phyloP scores from a whole-genome alignment of 2,113 vertebrate species.

The Equus przewalskii region DNA sequence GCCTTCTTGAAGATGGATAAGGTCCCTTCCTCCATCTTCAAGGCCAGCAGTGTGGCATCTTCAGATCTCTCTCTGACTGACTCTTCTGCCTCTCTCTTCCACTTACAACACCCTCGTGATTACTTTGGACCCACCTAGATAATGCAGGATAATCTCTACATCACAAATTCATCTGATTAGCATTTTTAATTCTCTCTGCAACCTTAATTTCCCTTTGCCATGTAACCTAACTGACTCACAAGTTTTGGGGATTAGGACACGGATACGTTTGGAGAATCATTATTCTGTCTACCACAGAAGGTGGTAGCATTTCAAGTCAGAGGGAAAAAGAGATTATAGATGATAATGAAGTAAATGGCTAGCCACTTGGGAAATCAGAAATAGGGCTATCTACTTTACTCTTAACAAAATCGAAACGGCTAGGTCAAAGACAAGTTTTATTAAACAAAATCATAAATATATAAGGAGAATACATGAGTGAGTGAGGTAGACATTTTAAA shows the following conservation, averaged over 20 bases:
- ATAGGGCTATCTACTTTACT: neutral
- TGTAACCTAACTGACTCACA: neutral
- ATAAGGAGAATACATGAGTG: neutral
- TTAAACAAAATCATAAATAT: constrained; percentile 21
- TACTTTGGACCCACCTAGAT: neutral
- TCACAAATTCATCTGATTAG: neutral
- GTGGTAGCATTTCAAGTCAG: neutral
- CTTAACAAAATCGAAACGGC: neutral
- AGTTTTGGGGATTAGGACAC: neutral
- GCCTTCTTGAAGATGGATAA: neutral
- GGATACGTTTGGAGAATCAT: neutral
- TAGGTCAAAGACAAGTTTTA: neutral
- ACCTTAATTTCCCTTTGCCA: neutral
- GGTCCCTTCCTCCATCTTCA: neutral
- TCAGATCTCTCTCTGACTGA: neutral
- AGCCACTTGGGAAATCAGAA: constrained; percentile 2
- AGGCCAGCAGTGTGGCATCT: neutral
- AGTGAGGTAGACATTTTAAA: neutral
- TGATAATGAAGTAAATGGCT: neutral
- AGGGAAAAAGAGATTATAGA: neutral
- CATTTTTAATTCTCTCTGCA: neutral
- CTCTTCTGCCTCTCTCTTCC: neutral
- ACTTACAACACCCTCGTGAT: neutral
- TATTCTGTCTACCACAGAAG: neutral
- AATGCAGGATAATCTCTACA: neutral